A percentile compares a stretch with the other conserved stretches of the same genome.
Evolutionary conservation across 2,113 vertebrate genomes (phyloP).

Genomic region (Benitochromis conjunctus): DNA sequence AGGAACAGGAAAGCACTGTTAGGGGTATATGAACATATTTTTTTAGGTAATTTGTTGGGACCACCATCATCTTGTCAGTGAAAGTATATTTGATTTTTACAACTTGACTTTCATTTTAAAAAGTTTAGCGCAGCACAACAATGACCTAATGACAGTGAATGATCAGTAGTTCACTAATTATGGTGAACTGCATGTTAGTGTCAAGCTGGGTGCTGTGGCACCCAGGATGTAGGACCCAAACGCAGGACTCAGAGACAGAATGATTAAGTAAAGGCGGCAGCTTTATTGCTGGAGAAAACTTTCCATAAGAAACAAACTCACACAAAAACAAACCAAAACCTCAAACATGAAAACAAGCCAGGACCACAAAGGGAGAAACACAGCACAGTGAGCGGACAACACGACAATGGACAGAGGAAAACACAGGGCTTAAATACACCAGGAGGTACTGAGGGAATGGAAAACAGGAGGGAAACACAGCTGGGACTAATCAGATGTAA

Average conservation of each 20-base stretch:
- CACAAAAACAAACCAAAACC: too few relatives aligned
- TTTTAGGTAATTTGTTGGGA: not conserved
- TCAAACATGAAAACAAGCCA: not conserved
- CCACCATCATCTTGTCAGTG: not conserved
- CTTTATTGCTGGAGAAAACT: not conserved
- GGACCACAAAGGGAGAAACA: rapidly evolving
- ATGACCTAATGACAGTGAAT: rapidly evolving
- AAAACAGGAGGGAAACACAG: not conserved
- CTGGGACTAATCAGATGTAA: too few relatives aligned
- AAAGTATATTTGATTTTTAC: not conserved
- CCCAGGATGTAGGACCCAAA: not conserved
- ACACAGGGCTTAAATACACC: not conserved
- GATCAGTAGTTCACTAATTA: not conserved
- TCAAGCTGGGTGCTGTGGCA: rapidly evolving
- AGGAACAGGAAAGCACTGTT: not conserved
- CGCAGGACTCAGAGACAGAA: not conserved
- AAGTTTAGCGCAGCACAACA: not conserved
- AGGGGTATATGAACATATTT: not conserved
- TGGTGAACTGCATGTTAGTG: not conserved
- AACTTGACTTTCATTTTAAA: not conserved
- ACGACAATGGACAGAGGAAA: not conserved
- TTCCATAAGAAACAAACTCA: not conserved
- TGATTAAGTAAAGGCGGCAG: rapidly evolving
- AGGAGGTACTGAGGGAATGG: not conserved
- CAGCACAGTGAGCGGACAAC: rapidly evolving